phyloP scores from a whole-genome alignment of 1,140 invertebrate species.

The Lordiphosa stackelbergi region DNA sequence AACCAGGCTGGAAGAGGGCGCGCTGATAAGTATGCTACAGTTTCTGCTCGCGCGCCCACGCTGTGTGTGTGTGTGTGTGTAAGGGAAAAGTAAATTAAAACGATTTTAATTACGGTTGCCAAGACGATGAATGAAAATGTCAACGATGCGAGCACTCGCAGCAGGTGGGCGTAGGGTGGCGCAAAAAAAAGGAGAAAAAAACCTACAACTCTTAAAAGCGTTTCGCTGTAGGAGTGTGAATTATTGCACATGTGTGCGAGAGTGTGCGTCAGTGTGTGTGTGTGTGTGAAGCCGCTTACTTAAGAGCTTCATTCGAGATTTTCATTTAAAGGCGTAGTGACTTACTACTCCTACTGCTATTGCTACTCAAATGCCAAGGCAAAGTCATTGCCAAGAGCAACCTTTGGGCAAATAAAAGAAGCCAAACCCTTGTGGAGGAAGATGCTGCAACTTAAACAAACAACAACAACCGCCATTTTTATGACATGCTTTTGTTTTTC shows the following conservation, averaged over 20 bases:
- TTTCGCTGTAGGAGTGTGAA: conserved; percentile 63
- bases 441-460: conserved; percentile 52
- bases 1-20: conserved; percentile 42
- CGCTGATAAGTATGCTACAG: conserved; percentile 70
- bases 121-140: conserved; percentile 77
- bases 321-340: conserved; percentile 29
- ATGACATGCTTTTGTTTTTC: conserved; percentile 52
- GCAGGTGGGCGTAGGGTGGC: conserved; percentile 47
- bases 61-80: conserved; percentile 8
- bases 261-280: conserved; percentile 5
- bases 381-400: conserved; percentile 73
- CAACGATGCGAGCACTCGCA: conserved; percentile 56
- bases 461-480: conserved; percentile 58
- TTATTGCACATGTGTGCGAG: conserved; percentile 39
- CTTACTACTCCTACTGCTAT: conserved; percentile 8
- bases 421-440: conserved; percentile 11
- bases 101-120: conserved; percentile 77
- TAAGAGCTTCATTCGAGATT: conserved; percentile 37
- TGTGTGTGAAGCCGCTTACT: conserved; percentile 33
- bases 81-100: conserved; percentile 75
- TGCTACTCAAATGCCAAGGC: conserved; percentile 38
- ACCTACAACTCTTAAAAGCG: conserved; percentile 49
- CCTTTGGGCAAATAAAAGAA: conserved; percentile 55
- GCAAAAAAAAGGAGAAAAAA: conserved; percentile 20
- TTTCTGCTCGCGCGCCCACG: conserved; percentile 24